phyloP scores from a whole-genome alignment of 2,888 invertebrate genomes.

The Zaprionus obscuricornis region DNA sequence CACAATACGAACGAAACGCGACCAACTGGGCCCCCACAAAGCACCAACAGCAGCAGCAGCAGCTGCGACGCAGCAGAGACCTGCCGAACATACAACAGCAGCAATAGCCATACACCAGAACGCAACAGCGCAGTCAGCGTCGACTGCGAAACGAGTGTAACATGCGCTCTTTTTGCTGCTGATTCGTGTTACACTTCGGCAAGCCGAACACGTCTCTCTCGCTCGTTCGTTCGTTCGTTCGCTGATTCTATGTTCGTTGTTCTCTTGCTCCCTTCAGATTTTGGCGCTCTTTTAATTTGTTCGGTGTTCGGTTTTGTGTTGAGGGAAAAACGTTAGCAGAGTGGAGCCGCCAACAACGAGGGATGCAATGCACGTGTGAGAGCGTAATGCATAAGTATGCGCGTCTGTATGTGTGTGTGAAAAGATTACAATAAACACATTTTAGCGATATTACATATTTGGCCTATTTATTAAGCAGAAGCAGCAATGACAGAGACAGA shows the following conservation, averaged over 20 bases:
- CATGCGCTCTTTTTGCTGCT: slow-evolving; percentile 2
- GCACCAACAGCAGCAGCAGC: slow-evolving; percentile 30
- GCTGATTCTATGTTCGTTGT: slow-evolving; percentile 11
- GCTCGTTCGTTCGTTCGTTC: slow-evolving; percentile 3
- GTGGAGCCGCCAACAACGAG: slow-evolving; percentile 31
- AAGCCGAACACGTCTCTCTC: not conserved
- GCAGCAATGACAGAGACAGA: too few relatives aligned
- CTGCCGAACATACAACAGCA: not conserved
- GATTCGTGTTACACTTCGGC: too few relatives aligned
- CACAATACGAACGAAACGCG: slow-evolving; percentile 51
- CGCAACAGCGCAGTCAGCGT: slow-evolving; percentile 12
- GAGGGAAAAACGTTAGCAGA: slow-evolving; percentile 9
- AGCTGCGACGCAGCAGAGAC: slow-evolving; percentile 1
- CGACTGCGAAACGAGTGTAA: not conserved
- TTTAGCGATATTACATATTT: slow-evolving; percentile 75
- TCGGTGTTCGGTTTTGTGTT: not conserved
- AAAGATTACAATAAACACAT: slow-evolving; percentile 75
- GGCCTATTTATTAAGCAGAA: slow-evolving; percentile 70
- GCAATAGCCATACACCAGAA: not conserved
- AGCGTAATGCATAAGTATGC: not conserved
- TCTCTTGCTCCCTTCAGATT: slow-evolving; percentile 24
- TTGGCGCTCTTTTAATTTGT: slow-evolving; percentile 37
- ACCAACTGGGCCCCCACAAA: slow-evolving; percentile 63
- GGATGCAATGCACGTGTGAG: slow-evolving; percentile 72
- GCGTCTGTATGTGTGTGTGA: slow-evolving; percentile 34